phyloP scores from a whole-genome alignment of 2,113 vertebrate species.

The Romanogobio albipinnatus region DNA sequence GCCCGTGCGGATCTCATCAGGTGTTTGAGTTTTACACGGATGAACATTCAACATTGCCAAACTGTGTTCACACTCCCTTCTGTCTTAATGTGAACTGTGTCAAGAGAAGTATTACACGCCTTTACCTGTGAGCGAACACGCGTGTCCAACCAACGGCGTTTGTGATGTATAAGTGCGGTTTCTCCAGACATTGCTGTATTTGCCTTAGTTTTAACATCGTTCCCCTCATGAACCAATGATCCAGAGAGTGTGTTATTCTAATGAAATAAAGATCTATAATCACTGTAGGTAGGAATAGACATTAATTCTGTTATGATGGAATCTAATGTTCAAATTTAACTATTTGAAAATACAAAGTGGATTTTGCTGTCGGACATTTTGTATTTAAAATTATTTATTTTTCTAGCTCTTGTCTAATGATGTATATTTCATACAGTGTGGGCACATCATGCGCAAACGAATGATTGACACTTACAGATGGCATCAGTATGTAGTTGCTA shows the following conservation, averaged over 20 bases:
- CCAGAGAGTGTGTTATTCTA: slow-evolving; percentile 18
- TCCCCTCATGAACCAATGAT: not conserved
- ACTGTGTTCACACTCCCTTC: slow-evolving; percentile 25
- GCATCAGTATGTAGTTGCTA: slow-evolving; percentile 76
- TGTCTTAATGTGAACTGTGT: slow-evolving; percentile 29
- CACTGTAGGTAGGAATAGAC: slow-evolving; percentile 62
- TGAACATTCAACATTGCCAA: slow-evolving; percentile 30
- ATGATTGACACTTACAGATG: slow-evolving; percentile 70
- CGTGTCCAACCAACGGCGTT: not conserved
- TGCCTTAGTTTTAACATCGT: slow-evolving; percentile 5
- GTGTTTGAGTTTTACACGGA: slow-evolving; percentile 22
- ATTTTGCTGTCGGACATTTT: slow-evolving; percentile 83
- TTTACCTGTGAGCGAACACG: not conserved
- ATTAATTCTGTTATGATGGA: slow-evolving; percentile 56
- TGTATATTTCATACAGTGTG: slow-evolving; percentile 74
- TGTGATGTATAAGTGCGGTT: slow-evolving; percentile 7
- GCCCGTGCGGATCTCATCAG: slow-evolving; percentile 1
- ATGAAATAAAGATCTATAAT: slow-evolving; percentile 43
- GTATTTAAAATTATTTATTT: slow-evolving; percentile 93
- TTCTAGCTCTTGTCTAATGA: slow-evolving; percentile 78
- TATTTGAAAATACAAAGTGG: slow-evolving; percentile 65
- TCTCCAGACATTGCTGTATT: slow-evolving; percentile 1
- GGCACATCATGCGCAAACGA: slow-evolving; percentile 60
- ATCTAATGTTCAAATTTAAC: slow-evolving; percentile 53
- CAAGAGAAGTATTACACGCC: slow-evolving; percentile 9